phyloP scores from a whole-genome alignment of 2,113 vertebrate species.

The Benthochromis sp. region DNA sequence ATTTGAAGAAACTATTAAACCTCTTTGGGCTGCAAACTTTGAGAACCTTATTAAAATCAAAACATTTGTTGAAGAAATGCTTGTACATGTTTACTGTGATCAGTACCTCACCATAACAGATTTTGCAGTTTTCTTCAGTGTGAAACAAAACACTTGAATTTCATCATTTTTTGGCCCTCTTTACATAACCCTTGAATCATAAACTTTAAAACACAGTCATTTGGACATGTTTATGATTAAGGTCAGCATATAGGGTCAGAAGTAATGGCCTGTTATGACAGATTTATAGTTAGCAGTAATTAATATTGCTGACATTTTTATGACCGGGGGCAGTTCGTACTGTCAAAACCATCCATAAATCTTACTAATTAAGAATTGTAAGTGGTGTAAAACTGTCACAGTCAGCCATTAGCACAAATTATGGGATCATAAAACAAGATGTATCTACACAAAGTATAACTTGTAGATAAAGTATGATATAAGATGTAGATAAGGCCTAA shows the following conservation, averaged over 20 bases:
- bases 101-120: not conserved
- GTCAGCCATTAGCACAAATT: not conserved
- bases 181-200: not conserved
- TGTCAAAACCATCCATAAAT: not conserved
- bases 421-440: not conserved
- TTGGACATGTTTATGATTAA: not conserved
- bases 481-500: not conserved
- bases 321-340: fast-evolving
- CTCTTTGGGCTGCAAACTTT: not conserved
- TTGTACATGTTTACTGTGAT: not conserved
- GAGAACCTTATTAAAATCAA: not conserved
- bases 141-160: not conserved
- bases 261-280: not conserved
- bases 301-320: not conserved
- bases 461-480: not conserved
- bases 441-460: not conserved
- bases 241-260: not conserved
- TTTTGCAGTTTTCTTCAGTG: not conserved
- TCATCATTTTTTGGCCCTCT: not conserved
- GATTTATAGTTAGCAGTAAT: not conserved
- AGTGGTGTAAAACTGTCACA: not conserved
- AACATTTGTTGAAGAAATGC: not conserved
- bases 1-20: not conserved
- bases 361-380: not conserved
- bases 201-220: not conserved